These are phyloP conservation scores for Ceyx margarethae DNA, from an alignment of 2,113 vertebrate genomes.

Conservation along the genomic window DNA sequence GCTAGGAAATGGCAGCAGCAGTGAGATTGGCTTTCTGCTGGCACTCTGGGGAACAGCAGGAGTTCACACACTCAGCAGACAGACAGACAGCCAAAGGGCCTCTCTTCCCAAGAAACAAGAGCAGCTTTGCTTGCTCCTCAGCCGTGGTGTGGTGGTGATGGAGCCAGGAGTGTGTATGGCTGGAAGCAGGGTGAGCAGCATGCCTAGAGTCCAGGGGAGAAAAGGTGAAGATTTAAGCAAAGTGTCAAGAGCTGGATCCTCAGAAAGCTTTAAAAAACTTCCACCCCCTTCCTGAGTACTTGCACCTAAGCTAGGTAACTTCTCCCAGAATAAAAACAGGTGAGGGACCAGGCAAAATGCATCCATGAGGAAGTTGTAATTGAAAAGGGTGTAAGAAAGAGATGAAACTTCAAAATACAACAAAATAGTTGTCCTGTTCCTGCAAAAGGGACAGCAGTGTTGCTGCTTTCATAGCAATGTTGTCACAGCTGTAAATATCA, in stretches of 20 bases:
- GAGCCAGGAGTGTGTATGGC: background rate
- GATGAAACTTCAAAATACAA: background rate
- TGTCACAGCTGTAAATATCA: background rate
- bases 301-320: background rate
- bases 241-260: background rate
- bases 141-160: background rate
- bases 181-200: background rate
- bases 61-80: conserved; percentile 51
- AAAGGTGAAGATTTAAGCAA: background rate
- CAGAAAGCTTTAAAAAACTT: background rate
- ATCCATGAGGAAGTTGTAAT: background rate
- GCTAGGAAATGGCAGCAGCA: conserved; percentile 53
- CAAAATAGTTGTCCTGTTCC: background rate
- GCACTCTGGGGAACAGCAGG: background rate
- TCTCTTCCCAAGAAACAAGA: conserved; percentile 64
- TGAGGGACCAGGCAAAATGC: background rate
- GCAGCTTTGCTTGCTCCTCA: background rate
- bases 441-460: background rate
- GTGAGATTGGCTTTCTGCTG: conserved; percentile 59
- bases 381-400: background rate
- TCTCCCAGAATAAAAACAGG: background rate
- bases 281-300: background rate
- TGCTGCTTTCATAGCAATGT: background rate
- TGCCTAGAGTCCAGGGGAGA: background rate
- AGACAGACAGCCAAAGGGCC: background rate